Conservation (phyloP, 2,113 vertebrate genomes). For the Meleagris gallopavo region DNA sequence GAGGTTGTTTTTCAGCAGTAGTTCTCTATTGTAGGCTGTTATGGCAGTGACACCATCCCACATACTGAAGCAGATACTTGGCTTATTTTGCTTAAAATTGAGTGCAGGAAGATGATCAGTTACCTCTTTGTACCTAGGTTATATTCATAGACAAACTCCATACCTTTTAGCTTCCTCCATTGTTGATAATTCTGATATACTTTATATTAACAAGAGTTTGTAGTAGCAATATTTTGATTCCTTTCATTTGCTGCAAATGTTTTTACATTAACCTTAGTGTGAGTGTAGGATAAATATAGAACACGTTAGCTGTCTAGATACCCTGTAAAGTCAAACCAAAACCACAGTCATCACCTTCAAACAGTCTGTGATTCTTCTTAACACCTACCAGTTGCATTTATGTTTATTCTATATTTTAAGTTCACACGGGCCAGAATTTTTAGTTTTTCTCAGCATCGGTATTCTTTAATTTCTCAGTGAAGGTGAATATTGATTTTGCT, state of each 20-base stretch:
- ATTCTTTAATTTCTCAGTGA: neutral
- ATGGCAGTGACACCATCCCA: neutral
- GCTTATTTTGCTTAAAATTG: neutral
- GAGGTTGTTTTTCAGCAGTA: neutral
- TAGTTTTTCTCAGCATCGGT: neutral
- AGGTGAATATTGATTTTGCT: neutral
- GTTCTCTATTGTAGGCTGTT: neutral
- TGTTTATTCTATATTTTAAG: neutral
- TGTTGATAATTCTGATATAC: neutral
- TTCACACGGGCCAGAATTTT: rapidly evolving
- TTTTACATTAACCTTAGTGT: neutral
- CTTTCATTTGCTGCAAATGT: neutral
- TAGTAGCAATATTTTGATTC: neutral
- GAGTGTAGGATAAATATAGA: neutral
- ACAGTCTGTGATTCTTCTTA: neutral
- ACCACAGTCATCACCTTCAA: neutral
- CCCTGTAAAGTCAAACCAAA: neutral
- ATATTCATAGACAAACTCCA: neutral
- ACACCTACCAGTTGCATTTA: neutral
- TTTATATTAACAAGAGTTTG: neutral
- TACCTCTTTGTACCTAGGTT: neutral
- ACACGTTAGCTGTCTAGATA: neutral
- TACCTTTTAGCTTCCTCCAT: neutral
- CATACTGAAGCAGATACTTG: neutral
- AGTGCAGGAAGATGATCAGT: neutral